Conservation (phyloP, 2,113 vertebrate species). For the Chitala chitala region DNA sequence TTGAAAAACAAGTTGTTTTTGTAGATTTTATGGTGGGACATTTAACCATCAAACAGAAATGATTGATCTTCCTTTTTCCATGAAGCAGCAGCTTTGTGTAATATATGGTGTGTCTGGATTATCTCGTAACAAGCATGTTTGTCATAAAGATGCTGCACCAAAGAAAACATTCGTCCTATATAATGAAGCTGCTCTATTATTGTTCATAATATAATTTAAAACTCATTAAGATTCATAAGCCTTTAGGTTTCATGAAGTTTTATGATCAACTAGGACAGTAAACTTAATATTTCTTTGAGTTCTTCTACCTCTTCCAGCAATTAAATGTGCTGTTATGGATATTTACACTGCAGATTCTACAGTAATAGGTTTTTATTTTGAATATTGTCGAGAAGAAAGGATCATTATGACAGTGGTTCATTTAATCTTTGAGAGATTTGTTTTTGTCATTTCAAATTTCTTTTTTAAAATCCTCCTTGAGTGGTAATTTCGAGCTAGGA, state of each 20-base stretch:
- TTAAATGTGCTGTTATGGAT: slow-evolving; percentile 55
- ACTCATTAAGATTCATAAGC: neutral
- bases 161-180: neutral
- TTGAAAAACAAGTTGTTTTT: too few relatives aligned
- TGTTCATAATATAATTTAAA: neutral
- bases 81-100: too few relatives aligned
- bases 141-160: neutral
- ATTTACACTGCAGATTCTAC: slow-evolving; percentile 47
- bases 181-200: neutral
- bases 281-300: slow-evolving; percentile 47
- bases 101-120: neutral
- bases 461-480: slow-evolving; percentile 30
- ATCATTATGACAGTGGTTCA: slow-evolving; percentile 4
- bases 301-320: slow-evolving; percentile 47
- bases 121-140: neutral
- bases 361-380: slow-evolving; percentile 45
- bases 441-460: slow-evolving; percentile 23
- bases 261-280: slow-evolving; percentile 46
- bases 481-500: slow-evolving; percentile 18
- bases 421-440: slow-evolving; percentile 31
- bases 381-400: slow-evolving; percentile 25
- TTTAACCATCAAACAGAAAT: too few relatives aligned
- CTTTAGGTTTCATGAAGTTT: slow-evolving; percentile 28
- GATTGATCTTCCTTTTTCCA: too few relatives aligned
- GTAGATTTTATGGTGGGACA: too few relatives aligned